phyloP scores from a whole-genome alignment of 2,113 vertebrate genomes.

The Rhodinocichla rosea region DNA sequence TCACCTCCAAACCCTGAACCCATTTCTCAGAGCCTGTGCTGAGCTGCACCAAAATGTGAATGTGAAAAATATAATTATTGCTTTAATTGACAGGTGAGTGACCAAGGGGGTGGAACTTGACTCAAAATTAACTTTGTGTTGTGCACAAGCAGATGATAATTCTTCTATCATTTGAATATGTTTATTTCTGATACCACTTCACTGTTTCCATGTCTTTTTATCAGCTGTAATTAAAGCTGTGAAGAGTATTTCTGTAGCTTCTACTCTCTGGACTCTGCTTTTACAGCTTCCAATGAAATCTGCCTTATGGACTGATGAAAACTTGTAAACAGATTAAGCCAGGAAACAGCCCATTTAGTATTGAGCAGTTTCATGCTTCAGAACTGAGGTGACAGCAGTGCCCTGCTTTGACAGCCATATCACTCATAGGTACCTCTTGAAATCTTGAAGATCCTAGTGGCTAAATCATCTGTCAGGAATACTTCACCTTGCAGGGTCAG shows the following conservation, averaged over 20 bases:
- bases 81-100: slow-evolving; percentile 95
- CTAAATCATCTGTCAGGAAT: background rate
- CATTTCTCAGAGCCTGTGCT: slow-evolving; percentile 94
- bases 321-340: background rate
- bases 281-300: background rate
- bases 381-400: background rate
- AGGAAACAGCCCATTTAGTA: background rate
- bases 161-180: background rate
- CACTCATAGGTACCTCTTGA: background rate
- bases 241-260: background rate
- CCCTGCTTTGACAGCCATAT: background rate
- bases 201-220: background rate
- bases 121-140: background rate
- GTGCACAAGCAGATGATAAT: background rate
- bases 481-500: background rate
- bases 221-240: background rate
- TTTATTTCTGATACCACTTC: background rate
- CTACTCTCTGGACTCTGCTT: background rate
- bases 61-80: slow-evolving; percentile 99
- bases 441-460: background rate
- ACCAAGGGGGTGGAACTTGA: background rate
- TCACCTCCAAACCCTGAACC: slow-evolving; percentile 97
- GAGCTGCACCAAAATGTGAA: slow-evolving; percentile 98
- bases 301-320: background rate
- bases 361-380: background rate